Conservation (phyloP, 2,113 vertebrate genomes). For the Natator depressus region DNA sequence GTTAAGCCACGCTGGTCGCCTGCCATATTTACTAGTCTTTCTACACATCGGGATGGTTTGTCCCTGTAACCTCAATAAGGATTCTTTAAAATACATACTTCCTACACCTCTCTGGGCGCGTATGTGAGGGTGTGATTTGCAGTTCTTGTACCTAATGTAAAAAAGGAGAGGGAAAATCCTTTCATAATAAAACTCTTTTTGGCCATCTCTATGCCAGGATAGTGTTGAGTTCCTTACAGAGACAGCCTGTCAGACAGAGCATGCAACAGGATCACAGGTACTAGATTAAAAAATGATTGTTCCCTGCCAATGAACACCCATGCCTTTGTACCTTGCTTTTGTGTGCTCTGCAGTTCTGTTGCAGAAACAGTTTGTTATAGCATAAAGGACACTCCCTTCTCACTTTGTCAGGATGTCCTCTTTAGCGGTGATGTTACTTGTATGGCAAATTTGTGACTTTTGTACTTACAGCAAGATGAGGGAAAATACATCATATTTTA, state of each 20-base stretch:
- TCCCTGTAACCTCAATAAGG: no score
- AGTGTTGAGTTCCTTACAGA: constrained; percentile 19
- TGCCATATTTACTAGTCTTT: no score
- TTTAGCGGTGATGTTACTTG: rapidly evolving
- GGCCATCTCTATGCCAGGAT: constrained; percentile 18
- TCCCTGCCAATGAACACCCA: background rate
- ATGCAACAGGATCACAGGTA: constrained; percentile 19
- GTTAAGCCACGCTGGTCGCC: no score
- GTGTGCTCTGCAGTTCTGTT: background rate
- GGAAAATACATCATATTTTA: background rate
- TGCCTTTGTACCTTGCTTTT: background rate
- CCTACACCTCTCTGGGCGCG: background rate
- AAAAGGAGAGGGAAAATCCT: background rate
- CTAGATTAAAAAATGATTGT: background rate
- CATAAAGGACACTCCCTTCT: background rate
- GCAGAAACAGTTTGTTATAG: background rate
- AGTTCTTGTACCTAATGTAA: constrained; percentile 37
- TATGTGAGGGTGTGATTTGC: constrained; percentile 11
- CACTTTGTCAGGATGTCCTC: constrained; percentile 9
- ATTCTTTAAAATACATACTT: background rate
- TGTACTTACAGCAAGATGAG: background rate
- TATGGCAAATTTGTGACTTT: background rate
- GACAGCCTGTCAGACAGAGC: constrained; percentile 13
- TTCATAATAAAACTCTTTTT: background rate
- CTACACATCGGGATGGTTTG: no score